Evolutionary conservation across 2,113 vertebrate species (phyloP).

Genomic region (Micromys minutus): DNA sequence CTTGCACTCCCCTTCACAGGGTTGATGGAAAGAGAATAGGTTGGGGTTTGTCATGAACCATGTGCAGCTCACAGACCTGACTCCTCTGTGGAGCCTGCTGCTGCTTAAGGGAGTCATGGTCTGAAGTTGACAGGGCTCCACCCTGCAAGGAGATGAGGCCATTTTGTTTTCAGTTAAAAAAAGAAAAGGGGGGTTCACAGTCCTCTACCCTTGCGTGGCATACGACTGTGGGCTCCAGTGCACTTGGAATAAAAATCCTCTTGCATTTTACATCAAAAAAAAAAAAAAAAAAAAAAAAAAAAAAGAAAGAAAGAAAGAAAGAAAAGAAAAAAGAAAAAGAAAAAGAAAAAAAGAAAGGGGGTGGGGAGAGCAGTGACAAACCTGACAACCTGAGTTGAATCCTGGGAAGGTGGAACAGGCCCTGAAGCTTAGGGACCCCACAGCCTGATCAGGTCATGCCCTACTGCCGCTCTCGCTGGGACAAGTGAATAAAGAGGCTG

Average conservation of each 20-base stretch:
- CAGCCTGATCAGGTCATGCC: not conserved
- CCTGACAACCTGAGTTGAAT: not conserved
- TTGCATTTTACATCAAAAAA: too few species aligned
- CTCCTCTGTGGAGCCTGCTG: not conserved
- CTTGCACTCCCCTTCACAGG: not conserved
- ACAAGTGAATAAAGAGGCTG: not conserved
- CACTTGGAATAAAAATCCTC: too few species aligned
- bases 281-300: too few species aligned
- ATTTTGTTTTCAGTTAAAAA: not conserved
- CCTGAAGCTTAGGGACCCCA: not conserved
- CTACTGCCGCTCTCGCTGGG: not conserved
- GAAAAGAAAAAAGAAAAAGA: too few species aligned
- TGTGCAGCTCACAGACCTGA: accelerated
- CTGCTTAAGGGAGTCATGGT: not conserved
- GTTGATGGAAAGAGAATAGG: not conserved
- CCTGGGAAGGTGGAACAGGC: not conserved
- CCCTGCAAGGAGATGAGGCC: not conserved
- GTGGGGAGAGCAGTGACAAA: too few species aligned
- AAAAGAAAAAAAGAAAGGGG: too few species aligned
- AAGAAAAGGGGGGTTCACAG: too few species aligned
- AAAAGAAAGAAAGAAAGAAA: too few species aligned
- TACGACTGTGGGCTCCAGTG: too few species aligned
- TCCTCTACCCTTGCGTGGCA: too few species aligned
- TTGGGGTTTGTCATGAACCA: not conserved
- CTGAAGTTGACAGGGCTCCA: not conserved